These are phyloP conservation scores for Oasisia sp. DNA, from an alignment of 2,888 invertebrate genomes.

Conservation along the genomic window DNA sequence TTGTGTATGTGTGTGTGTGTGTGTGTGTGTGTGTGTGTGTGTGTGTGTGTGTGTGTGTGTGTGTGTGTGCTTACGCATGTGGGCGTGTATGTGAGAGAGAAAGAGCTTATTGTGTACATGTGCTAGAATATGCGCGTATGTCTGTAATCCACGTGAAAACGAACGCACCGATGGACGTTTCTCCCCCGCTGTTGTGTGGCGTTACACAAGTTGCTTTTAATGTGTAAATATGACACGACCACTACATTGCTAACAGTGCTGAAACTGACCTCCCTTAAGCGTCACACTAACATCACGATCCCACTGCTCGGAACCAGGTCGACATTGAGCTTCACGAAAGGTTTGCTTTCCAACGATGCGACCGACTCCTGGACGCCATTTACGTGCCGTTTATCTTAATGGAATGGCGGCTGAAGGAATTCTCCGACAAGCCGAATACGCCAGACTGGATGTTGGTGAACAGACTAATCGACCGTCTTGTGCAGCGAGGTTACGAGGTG, in stretches of 20 bases:
- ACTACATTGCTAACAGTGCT: too few relatives aligned
- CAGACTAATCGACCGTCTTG: not conserved
- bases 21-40: not conserved
- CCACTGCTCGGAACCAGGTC: not conserved
- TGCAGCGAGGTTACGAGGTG: not conserved
- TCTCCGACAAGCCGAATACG: not conserved
- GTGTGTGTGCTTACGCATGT: not conserved
- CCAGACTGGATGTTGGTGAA: not conserved
- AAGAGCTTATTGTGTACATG: too few relatives aligned
- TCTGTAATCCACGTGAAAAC: too few relatives aligned
- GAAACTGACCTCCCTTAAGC: too few relatives aligned
- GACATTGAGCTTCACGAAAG: not conserved
- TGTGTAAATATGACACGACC: too few relatives aligned
- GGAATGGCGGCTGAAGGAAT: slow-evolving; percentile 40
- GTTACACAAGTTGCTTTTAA: too few relatives aligned
- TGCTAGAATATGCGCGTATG: too few relatives aligned
- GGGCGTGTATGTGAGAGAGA: too few relatives aligned
- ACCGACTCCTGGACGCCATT: slow-evolving; percentile 34
- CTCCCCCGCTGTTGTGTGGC: too few relatives aligned
- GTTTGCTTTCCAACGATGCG: not conserved
- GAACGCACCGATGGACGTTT: too few relatives aligned
- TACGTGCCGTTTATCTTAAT: slow-evolving; percentile 42
- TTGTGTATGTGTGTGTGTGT: not conserved
- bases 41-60: not conserved
- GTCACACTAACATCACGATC: too few relatives aligned